These are phyloP conservation scores for Lasioglossum albipes DNA, from an alignment of 1,140 invertebrate genomes.

Conservation along the genomic window DNA sequence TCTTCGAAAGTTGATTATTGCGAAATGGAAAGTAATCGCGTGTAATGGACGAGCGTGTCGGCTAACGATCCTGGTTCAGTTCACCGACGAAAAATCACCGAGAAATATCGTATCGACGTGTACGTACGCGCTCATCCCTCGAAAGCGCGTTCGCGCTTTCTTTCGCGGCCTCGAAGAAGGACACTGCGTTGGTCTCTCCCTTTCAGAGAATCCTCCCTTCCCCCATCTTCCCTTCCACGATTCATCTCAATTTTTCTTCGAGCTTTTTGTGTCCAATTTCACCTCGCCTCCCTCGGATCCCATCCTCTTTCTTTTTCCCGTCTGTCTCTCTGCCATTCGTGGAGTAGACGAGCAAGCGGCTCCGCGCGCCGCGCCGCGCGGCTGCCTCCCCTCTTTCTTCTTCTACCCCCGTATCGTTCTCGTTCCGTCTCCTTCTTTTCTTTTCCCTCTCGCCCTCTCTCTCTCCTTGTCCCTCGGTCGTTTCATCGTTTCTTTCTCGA, in stretches of 20 bases:
- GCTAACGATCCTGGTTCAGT: not conserved
- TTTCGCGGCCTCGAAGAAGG: constrained; percentile 57
- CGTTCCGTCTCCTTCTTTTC: constrained; percentile 52
- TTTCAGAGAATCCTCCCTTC: constrained; percentile 54
- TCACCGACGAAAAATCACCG: constrained; percentile 14
- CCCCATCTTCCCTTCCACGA: constrained; percentile 64
- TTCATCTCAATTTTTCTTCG: constrained; percentile 76
- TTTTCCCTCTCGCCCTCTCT: constrained; percentile 38
- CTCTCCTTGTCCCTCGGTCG: constrained; percentile 59
- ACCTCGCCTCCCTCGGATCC: constrained; percentile 61
- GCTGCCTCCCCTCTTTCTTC: constrained; percentile 18
- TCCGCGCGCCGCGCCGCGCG: not conserved
- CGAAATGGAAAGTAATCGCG: constrained; percentile 2
- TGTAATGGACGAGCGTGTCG: constrained; percentile 25
- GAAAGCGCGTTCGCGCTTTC: constrained; percentile 46
- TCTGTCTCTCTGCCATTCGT: constrained; percentile 49
- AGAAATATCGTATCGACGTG: constrained; percentile 25
- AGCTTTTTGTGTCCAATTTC: constrained; percentile 70
- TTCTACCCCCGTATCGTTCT: constrained; percentile 57
- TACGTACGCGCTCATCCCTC: constrained; percentile 47
- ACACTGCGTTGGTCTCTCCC: constrained; percentile 56
- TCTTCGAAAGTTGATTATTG: not conserved
- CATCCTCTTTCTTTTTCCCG: constrained; percentile 62
- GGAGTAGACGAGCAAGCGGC: constrained; percentile 35
- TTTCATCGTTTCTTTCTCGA: constrained; percentile 65